These are phyloP conservation scores for Dallia pectoralis DNA, from an alignment of 2,797 vertebrate genomes.

Conservation along the genomic window DNA sequence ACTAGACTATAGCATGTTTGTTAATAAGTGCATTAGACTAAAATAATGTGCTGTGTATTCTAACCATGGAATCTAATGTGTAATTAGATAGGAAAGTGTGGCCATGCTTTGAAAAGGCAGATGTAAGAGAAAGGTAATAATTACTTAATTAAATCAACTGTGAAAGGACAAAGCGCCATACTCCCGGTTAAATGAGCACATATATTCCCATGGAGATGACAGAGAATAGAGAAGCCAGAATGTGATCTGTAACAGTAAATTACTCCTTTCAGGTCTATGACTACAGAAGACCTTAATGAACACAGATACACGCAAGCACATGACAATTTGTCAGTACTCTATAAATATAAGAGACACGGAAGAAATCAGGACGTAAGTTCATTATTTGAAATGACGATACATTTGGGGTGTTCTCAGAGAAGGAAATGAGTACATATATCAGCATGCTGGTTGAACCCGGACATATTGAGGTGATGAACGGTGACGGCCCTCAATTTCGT, in stretches of 20 bases:
- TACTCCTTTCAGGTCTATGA: neutral
- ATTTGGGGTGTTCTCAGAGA: neutral
- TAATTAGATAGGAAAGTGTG: conserved; percentile 23
- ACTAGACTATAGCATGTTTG: neutral
- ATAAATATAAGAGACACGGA: neutral
- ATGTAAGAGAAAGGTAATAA: conserved; percentile 35
- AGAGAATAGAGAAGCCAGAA: neutral
- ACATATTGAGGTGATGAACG: neutral
- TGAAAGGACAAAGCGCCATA: neutral
- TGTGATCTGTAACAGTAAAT: neutral
- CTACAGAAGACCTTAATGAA: neutral
- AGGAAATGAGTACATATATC: neutral
- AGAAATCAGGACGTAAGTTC: neutral
- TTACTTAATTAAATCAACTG: conserved; percentile 21
- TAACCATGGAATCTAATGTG: conserved; percentile 5
- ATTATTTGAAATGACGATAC: neutral
- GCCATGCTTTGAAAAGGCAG: conserved; percentile 21
- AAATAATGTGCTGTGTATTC: conserved; percentile 1
- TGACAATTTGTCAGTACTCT: neutral
- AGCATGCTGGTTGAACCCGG: neutral
- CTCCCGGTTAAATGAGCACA: conserved; percentile 1
- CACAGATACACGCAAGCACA: neutral
- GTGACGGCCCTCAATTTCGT: conserved; percentile 18
- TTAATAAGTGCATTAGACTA: conserved; percentile 15
- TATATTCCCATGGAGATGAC: neutral